Evolutionary conservation across 2,113 vertebrate genomes (phyloP), one percentile per base, ranked within the genome.

Genomic region (Dicerorhinus sumatrensis): DNA sequence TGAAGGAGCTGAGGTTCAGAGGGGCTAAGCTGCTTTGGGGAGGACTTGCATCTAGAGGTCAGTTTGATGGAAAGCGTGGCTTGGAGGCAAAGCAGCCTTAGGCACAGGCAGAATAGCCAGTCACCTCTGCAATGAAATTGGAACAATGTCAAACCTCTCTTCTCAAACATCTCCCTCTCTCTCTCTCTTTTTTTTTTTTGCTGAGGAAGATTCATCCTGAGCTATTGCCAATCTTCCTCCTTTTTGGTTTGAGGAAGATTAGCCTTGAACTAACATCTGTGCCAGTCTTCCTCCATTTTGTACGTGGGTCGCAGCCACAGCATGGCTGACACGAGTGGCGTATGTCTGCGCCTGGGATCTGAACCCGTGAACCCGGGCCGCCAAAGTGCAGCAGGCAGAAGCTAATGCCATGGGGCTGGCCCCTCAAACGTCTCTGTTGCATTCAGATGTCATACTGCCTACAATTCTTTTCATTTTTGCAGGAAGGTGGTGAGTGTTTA

Each of bases 71-170:
- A 77, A 46, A 75, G 77, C 18, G 4, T 1, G 51, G 60, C 25
- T 65, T 17, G 0, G 2, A 21, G 51, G 62, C 23, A 69, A 23
- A n/a, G 48, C 11, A 10, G 54, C 39, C 8, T 17, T 0, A 16
- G 94, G 39, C 81, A 29, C 27, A 8, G 65, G 42, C 20, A 39
- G 54, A 42, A 21, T 0, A 0, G 67, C 3, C 23, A 8, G 33
- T 9, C 6, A 2, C 33, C 48, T 72, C 62, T 8, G 48, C 13
- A 0, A 1, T 60, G 60, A n/a, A 3, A 16, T 62, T 20, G 11
- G 9, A 72, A 31, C 29, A 6, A 0, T 0, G 46, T 48, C 48
- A 51, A 31, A 11, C 33, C 33, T 67, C 31, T 89, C 42, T 27
- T 18, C 12, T 54, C 33, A 20, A 36, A 75, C 84, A 17, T 46